Base-by-base conservation (phyloP, 2,113 vertebrate genomes). In the Argyrosomus japonicus region DNA sequence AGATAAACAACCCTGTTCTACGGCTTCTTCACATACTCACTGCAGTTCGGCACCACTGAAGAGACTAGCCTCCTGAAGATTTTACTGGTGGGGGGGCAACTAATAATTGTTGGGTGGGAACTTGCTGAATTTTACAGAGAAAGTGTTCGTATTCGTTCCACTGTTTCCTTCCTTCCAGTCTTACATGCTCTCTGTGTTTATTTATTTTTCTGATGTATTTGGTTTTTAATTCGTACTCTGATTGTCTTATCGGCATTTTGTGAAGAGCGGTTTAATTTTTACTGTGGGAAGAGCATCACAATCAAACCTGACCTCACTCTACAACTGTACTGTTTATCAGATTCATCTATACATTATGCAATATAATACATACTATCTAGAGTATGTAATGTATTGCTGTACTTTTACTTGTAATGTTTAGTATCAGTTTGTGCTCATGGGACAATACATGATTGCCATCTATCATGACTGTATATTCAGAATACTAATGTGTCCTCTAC, bases 301-400 rank as follows among this genome's bases (percentile, higher is more conserved):
- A 19, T 86, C 68, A 74, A 82, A 78, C 27, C 79, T 81, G 81
- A 92, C 82, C 90, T 87, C 90, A 89, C 43, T 74, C 63, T 83
- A 12, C 79, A 85, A 68, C 43, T 25, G 69, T 87, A 73, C 45
- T 79, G 80, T 85, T 77, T 61, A 80, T 77, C 36, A 40, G n/a
- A 69, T 60, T 83, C 68, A 85, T 76, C 54, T 25, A 53, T 60
- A 68, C 48, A 23, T 57, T 76, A 75, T 84, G 78, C 75, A 87
- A 77, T 82, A 82, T 75, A 57, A 87, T 82, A 83, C 85, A 80
- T 80, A 89, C 53, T 10, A 40, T 58, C 40, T 32, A 43, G 61
- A 77, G 54, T 79, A 70, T 82, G 79, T 68, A 32, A 32, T 85
- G 36, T 84, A 63, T 85, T 85, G 74, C 81, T 83, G 67, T 60